Conservation (phyloP, 1,140 invertebrate species). For the Leptopilina boulardi region DNA sequence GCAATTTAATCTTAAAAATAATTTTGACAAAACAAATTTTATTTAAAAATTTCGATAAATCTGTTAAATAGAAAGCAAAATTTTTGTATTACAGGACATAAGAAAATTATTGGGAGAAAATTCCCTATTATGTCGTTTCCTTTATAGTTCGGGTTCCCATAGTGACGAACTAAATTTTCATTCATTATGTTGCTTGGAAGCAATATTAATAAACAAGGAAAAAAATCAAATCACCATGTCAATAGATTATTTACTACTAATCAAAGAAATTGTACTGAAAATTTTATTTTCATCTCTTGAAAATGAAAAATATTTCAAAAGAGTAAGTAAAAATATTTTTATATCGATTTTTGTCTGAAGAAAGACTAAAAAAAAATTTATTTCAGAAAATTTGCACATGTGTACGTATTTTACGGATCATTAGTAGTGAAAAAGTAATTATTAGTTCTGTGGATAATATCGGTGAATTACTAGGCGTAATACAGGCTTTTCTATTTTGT, state of each 20-base stretch:
- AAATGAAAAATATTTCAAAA: slow-evolving; percentile 62
- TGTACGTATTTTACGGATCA: slow-evolving; percentile 59
- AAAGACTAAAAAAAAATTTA: slow-evolving; percentile 38
- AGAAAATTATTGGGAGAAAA: slow-evolving; percentile 58
- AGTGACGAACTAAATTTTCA: slow-evolving; percentile 65
- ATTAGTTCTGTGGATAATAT: slow-evolving; percentile 57
- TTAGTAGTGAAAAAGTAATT: slow-evolving; percentile 53
- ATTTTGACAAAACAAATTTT: too few relatives aligned
- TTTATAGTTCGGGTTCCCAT: slow-evolving; percentile 50
- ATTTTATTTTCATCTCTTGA: slow-evolving; percentile 53
- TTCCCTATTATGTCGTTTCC: slow-evolving; percentile 54
- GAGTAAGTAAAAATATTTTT: slow-evolving; percentile 58
- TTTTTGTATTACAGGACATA: slow-evolving; percentile 60
- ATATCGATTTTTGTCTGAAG: too few relatives aligned
- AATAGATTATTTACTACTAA: slow-evolving; percentile 54
- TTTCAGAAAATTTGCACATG: slow-evolving; percentile 62
- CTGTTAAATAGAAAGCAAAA: background rate
- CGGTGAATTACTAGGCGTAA: slow-evolving; percentile 76
- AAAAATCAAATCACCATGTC: slow-evolving; percentile 48
- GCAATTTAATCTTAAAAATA: too few relatives aligned
- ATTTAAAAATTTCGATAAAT: too few relatives aligned
- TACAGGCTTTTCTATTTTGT: slow-evolving; percentile 76
- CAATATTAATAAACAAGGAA: slow-evolving; percentile 59
- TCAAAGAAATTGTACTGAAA: slow-evolving; percentile 60
- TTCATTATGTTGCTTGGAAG: slow-evolving; percentile 66